Conservation (phyloP, 2,888 invertebrate species). For the Heliconius charithonia region DNA sequence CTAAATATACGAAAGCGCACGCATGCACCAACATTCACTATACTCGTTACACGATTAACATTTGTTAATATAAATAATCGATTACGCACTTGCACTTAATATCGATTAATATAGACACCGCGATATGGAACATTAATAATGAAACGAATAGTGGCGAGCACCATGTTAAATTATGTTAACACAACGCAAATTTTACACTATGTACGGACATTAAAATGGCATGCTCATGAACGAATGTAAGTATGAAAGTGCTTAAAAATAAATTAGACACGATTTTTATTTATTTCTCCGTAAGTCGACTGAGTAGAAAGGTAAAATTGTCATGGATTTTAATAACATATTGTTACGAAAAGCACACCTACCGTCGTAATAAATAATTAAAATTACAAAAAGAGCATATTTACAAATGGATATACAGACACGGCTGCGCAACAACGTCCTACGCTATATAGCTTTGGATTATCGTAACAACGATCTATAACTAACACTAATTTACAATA, state of each 20-base stretch:
- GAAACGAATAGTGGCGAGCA: conserved; percentile 5
- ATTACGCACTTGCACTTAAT: conserved; percentile 2
- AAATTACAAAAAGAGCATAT: conserved; percentile 55
- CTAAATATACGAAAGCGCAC: conserved; percentile 51
- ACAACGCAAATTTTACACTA: conserved; percentile 1
- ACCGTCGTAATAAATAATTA: conserved; percentile 78
- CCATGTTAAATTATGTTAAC: conserved; percentile 5
- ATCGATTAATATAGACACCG: conserved; percentile 29
- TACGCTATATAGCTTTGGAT: conserved; percentile 79
- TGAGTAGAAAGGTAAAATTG: conserved; percentile 50
- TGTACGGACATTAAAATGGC: conserved; percentile 5
- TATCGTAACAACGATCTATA: conserved; percentile 72
- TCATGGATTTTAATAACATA: conserved; percentile 63
- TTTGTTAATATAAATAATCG: conserved; percentile 17
- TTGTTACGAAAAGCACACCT: conserved; percentile 70
- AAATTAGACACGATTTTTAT: neutral
- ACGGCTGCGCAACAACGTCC: conserved; percentile 67
- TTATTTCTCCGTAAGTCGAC: neutral
- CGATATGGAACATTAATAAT: conserved; percentile 29
- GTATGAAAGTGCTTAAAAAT: neutral
- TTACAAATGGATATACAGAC: conserved; percentile 69
- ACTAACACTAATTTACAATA: conserved; percentile 80
- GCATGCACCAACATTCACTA: conserved; percentile 46
- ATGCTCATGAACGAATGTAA: neutral
- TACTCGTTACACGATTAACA: conserved; percentile 27